Evolutionary conservation across 2,113 vertebrate species (phyloP).

Genomic region (Benitochromis conjunctus): DNA sequence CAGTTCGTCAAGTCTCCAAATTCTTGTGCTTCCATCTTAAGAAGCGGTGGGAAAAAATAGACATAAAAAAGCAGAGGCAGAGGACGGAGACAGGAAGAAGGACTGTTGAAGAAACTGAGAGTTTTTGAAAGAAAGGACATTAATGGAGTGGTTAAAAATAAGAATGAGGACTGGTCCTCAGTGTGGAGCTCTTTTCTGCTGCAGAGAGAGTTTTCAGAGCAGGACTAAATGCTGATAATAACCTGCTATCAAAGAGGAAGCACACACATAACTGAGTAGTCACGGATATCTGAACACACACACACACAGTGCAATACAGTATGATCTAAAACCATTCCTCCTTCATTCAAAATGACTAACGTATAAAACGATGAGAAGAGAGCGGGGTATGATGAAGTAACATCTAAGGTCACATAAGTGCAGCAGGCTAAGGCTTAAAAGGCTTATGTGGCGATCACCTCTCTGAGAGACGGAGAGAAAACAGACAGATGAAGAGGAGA

Average conservation of each 20-base stretch:
- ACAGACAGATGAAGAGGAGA: background rate
- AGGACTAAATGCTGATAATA: slow-evolving; percentile 30
- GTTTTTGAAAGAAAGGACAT: slow-evolving; percentile 33
- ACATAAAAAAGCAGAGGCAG: background rate
- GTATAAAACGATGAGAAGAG: background rate
- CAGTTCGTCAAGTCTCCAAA: background rate
- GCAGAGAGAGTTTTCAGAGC: slow-evolving; percentile 41
- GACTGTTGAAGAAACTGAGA: slow-evolving; percentile 14
- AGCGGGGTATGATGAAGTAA: background rate
- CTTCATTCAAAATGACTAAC: background rate
- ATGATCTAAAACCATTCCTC: background rate
- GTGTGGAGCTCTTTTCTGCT: slow-evolving; percentile 48
- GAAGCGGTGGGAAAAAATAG: background rate
- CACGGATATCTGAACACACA: background rate
- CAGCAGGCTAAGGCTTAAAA: slow-evolving; percentile 13
- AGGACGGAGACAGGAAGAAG: background rate
- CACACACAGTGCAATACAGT: background rate
- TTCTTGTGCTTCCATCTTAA: background rate
- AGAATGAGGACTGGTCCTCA: slow-evolving; percentile 74
- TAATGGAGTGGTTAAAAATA: slow-evolving; percentile 76
- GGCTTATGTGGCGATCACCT: slow-evolving; percentile 8
- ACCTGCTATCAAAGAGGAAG: background rate
- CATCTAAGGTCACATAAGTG: slow-evolving; percentile 11
- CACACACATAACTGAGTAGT: background rate
- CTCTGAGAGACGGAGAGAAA: background rate